Evolutionary conservation across 2,888 invertebrate species (phyloP), one percentile per base, ranked within the genome.

Genomic region (Agonopterix alstromeriana): DNA sequence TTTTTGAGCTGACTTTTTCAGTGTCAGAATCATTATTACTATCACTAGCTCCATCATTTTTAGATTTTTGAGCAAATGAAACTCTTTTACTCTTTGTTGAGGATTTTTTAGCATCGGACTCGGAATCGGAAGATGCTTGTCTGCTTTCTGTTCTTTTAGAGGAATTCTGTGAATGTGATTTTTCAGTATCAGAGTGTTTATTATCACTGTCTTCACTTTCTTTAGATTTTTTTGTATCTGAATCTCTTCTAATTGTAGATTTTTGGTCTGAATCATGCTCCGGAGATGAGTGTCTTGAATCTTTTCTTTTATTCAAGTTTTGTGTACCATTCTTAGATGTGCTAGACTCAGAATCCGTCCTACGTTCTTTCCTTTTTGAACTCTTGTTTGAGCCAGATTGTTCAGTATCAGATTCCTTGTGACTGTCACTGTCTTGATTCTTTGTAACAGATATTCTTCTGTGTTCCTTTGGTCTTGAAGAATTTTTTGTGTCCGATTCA

Each of bases 181-280:
- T 44, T n/a, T 51, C 46, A 48, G 36, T 42, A 27, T 53, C 38
- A 46, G 46, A 51, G 45, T 43, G 14, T 14, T 8, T 43, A 11
- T n/a, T 11, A 2, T 17, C 17, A 17, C 17, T 17, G 17, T 17
- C 17, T 17, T 17, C 17, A 17, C 17, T 17, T 17, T 17, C 17
- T 17, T 17, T 17, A 17, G 17, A 17, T 3, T 17, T 17, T 17
- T 17, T 17, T 17, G 17, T 17, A 17, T 27, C 27, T 27, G 27
- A 27, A 27, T 43, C 35, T n/a, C 47, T 53, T 8, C 10, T 42
- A 17, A 9, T 41, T 10, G 41, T 5, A 10, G 14, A 17, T 10
- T 42, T 42, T 10, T 42, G 27, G 7, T 27, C 27, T 27, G 27
- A 27, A 27, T 27, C 27, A 27, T 5, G 27, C 27, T 27, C 27